phyloP scores from a whole-genome alignment of 1,140 invertebrate genomes.

The Colletes latitarsis region DNA sequence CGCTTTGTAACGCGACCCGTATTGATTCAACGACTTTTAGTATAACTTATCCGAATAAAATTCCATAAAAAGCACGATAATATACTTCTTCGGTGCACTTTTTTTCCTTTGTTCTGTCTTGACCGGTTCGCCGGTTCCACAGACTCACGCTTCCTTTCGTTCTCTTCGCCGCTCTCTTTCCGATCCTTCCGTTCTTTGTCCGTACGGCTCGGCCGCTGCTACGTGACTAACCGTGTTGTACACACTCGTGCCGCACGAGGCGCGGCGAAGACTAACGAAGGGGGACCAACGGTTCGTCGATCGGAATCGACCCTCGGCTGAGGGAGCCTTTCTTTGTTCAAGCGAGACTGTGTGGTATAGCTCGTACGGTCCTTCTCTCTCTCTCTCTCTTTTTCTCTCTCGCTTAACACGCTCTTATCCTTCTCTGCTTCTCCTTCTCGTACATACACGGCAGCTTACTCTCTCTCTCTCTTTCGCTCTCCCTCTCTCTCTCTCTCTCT shows the following conservation, averaged over 20 bases:
- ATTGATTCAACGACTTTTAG: not conserved
- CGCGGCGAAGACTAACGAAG: conserved; percentile 62
- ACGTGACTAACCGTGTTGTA: conserved; percentile 71
- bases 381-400: conserved; percentile 17
- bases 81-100: not conserved
- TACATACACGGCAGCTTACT: not conserved
- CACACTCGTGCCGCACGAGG: conserved; percentile 53
- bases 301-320: conserved; percentile 71
- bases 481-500: conserved; percentile 4
- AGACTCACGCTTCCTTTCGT: conserved; percentile 4
- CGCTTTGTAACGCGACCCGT: not conserved
- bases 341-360: conserved; percentile 58
- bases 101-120: not conserved
- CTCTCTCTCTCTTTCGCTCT: conserved; percentile 30
- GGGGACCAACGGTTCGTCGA: conserved; percentile 70
- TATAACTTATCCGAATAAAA: not conserved
- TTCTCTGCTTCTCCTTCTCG: conserved; percentile 36
- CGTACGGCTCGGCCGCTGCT: conserved; percentile 68
- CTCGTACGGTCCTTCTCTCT: conserved; percentile 41
- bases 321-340: conserved; percentile 69
- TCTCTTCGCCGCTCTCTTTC: conserved; percentile 23
- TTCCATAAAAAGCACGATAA: not conserved
- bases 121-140: conserved; percentile 20
- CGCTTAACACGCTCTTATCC: conserved; percentile 15
- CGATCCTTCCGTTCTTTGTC: conserved; percentile 64